Conservation (phyloP, 2,113 vertebrate species). For the Gymnocephalus cernua region DNA sequence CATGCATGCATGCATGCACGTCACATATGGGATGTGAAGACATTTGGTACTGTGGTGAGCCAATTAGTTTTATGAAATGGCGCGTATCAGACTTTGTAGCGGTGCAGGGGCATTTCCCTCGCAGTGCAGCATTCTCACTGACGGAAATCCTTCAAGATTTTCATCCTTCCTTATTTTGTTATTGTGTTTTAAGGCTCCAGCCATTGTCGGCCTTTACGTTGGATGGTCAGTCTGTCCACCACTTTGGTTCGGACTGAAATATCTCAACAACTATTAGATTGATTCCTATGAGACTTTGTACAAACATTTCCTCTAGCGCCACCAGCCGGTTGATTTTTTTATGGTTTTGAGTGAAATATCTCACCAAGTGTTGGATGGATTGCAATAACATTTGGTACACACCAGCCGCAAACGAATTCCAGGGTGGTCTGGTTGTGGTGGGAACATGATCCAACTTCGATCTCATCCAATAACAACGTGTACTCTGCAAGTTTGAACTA, state of each 20-base stretch:
- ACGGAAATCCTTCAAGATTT: neutral
- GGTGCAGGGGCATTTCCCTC: neutral
- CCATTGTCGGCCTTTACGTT: neutral
- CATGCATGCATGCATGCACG: conserved; percentile 38
- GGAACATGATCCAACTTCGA: neutral
- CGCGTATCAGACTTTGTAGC: neutral
- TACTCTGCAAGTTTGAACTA: neutral
- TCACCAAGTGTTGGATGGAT: neutral
- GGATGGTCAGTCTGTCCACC: neutral
- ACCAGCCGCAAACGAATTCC: neutral
- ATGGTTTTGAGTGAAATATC: neutral
- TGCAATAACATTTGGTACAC: neutral
- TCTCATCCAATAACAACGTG: neutral
- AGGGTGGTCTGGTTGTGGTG: neutral
- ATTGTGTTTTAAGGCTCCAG: neutral
- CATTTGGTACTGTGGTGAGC: conserved; percentile 29
- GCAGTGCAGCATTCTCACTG: neutral
- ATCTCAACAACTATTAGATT: neutral
- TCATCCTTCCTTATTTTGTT: neutral
- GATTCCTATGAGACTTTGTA: neutral
- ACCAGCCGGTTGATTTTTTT: neutral
- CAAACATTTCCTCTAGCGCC: neutral
- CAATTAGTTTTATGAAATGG: conserved; percentile 12
- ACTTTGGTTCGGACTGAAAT: neutral
- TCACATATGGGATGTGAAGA: conserved; percentile 39